phyloP scores from a whole-genome alignment of 1,140 invertebrate genomes.

The Zaprionus kolodkinae region DNA sequence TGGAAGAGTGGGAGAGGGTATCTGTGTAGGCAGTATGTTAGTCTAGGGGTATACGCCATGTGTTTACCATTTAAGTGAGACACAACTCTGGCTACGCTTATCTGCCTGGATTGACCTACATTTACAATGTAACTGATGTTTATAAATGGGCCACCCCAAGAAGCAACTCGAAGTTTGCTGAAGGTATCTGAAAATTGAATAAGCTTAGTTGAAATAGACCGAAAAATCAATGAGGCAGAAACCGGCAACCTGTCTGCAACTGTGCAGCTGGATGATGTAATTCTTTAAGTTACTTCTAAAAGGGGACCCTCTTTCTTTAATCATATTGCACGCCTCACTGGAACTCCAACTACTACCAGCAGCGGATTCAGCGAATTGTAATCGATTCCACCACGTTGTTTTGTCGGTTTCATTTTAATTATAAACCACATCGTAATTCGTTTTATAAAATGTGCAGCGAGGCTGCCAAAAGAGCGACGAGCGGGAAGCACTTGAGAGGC shows the following conservation, averaged over 20 bases:
- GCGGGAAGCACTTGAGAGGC: slow-evolving; percentile 53
- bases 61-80: slow-evolving; percentile 64
- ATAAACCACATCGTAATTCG: slow-evolving; percentile 79
- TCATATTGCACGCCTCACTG: slow-evolving; percentile 57
- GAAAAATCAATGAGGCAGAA: neutral
- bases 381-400: slow-evolving; percentile 63
- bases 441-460: slow-evolving; percentile 60
- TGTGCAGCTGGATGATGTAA: neutral
- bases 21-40: neutral
- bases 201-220: slow-evolving; percentile 2
- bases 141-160: slow-evolving; percentile 63
- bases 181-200: too few relatives aligned
- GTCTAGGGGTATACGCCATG: slow-evolving; percentile 31
- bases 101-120: slow-evolving; percentile 48
- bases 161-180: slow-evolving; percentile 19
- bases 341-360: slow-evolving; percentile 14
- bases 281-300: too few relatives aligned
- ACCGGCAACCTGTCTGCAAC: neutral
- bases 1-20: slow-evolving; percentile 3
- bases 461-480: slow-evolving; percentile 66
- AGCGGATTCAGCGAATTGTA: slow-evolving; percentile 67
- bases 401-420: slow-evolving; percentile 74
- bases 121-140: slow-evolving; percentile 66
- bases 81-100: slow-evolving; percentile 18
- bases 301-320: neutral